Percentiles rank a stretch among this genome's conserved stretches.
Conservation (phyloP, 1,140 invertebrate species). For the Brachionus plicatilis region DNA sequence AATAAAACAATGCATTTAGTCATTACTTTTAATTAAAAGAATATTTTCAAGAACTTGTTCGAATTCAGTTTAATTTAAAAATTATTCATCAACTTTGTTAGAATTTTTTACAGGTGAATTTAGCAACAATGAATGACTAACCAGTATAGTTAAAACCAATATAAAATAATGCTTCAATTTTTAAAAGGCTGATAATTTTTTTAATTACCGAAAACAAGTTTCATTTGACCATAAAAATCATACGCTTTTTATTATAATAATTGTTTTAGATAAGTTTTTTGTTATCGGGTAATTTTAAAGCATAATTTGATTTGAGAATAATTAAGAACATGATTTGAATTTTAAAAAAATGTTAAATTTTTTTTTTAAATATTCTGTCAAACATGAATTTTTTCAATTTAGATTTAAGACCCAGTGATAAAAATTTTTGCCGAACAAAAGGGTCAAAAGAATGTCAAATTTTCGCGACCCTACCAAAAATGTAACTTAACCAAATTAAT, state of each 20-base stretch:
- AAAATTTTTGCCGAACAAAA: not conserved
- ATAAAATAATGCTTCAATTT: not conserved
- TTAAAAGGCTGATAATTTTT: not conserved
- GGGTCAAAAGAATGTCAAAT: constrained; percentile 1
- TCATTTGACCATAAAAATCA: not conserved
- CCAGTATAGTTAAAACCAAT: not conserved
- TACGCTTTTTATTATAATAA: not conserved
- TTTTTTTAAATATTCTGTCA: not conserved
- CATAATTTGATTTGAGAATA: not conserved
- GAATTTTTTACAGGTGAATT: not conserved
- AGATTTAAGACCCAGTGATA: not conserved
- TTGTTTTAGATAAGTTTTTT: not conserved
- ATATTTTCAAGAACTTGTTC: not conserved
- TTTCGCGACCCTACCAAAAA: not conserved
- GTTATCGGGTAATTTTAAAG: not conserved
- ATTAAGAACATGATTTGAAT: not conserved
- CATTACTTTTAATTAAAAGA: not conserved
- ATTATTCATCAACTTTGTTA: not conserved
- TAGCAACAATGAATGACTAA: not conserved
- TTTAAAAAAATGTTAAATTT: not conserved
- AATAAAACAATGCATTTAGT: not conserved
- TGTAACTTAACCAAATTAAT: not conserved
- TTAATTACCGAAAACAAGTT: not conserved
- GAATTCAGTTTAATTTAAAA: not conserved
- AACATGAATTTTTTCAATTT: not conserved